phyloP scores from a whole-genome alignment of 2,888 invertebrate genomes.

The Nymphalis polychloros region DNA sequence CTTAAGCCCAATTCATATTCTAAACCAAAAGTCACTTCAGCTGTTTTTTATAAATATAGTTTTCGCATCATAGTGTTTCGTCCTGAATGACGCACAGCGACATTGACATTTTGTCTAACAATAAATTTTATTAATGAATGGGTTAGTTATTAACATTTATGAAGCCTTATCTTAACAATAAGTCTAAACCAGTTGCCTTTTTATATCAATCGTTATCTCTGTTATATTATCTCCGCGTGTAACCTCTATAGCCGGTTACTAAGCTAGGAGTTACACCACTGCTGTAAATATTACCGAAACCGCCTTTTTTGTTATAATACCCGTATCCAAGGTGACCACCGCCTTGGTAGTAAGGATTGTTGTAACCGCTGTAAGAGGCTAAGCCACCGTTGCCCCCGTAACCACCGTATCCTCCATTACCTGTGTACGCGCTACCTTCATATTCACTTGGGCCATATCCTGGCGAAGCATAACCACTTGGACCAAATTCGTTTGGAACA shows the following conservation, averaged over 20 bases:
- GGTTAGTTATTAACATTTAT: not conserved
- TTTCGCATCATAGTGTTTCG: too few species aligned
- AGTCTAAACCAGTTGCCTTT: not conserved
- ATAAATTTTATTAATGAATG: too few species aligned
- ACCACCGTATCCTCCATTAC: slow-evolving; percentile 64
- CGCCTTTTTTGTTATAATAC: slow-evolving; percentile 71
- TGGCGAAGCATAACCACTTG: not conserved
- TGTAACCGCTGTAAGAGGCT: slow-evolving; percentile 82
- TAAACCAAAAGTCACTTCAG: too few species aligned
- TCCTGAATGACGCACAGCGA: too few species aligned
- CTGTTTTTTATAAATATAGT: too few species aligned
- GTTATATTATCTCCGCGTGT: slow-evolving; percentile 49
- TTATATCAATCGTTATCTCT: not conserved
- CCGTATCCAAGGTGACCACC: slow-evolving; percentile 82
- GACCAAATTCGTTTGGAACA: slow-evolving; percentile 15
- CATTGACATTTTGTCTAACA: too few species aligned
- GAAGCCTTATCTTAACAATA: not conserved
- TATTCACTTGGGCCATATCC: slow-evolving; percentile 15
- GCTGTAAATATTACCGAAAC: slow-evolving; percentile 68
- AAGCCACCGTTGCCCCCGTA: slow-evolving; percentile 83
- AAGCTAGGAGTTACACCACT: slow-evolving; percentile 72
- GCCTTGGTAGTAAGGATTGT: slow-evolving; percentile 78
- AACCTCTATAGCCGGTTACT: slow-evolving; percentile 78
- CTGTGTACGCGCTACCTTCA: slow-evolving; percentile 24
- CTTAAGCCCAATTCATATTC: too few species aligned